These are phyloP conservation scores for Telmatochromis sp. DNA, from an alignment of 2,113 vertebrate species.

Conservation along the genomic window DNA sequence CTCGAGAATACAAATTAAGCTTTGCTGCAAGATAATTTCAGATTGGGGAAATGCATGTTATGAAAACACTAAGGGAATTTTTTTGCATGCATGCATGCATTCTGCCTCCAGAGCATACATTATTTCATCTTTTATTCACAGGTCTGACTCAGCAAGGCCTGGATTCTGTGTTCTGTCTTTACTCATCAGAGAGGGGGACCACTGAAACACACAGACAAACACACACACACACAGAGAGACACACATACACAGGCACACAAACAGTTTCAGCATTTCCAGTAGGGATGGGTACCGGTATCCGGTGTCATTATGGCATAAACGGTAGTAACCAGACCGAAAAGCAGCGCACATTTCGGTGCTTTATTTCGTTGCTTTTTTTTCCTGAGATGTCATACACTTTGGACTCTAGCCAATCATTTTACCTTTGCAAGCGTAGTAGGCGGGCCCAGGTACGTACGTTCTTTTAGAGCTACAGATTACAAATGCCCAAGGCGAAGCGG, in stretches of 20 bases:
- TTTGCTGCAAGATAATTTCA: background rate
- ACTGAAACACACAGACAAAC: background rate
- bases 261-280: slow-evolving; percentile 41
- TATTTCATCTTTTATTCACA: slow-evolving; percentile 52
- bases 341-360: background rate
- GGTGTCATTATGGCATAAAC: background rate
- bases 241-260: background rate
- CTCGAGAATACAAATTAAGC: background rate
- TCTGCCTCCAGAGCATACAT: background rate
- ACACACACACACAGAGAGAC: background rate
- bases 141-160: slow-evolving; percentile 32
- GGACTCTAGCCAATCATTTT: background rate
- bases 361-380: background rate
- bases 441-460: background rate
- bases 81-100: background rate
- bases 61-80: background rate
- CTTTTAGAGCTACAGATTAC: background rate
- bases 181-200: slow-evolving; percentile 14
- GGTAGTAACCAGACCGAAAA: background rate
- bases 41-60: background rate
- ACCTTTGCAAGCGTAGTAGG: background rate
- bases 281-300: background rate
- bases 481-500: background rate
- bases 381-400: background rate
- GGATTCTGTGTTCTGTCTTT: slow-evolving; percentile 3